Conservation (phyloP, 2,888 invertebrate genomes). For the Drepanosiphum platanoidis region DNA sequence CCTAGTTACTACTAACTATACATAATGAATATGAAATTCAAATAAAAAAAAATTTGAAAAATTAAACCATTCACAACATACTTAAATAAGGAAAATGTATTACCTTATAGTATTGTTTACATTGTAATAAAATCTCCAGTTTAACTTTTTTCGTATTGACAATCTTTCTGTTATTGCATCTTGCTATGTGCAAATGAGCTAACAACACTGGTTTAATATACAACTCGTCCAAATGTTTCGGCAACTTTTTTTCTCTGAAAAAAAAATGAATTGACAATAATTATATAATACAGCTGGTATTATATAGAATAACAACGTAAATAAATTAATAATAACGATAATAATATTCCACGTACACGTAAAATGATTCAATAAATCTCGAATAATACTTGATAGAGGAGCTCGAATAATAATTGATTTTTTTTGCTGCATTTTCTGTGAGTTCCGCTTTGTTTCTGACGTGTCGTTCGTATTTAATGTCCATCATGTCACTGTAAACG, state of each 20-base stretch:
- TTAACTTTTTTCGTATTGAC: not conserved
- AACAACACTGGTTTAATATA: not conserved
- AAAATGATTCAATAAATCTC: slow-evolving; percentile 10
- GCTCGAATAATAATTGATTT: not conserved
- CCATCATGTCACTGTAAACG: slow-evolving; percentile 5
- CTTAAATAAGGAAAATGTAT: too few relatives aligned
- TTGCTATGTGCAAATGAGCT: slow-evolving; percentile 4
- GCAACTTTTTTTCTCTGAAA: not conserved
- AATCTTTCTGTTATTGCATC: not conserved
- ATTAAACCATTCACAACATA: too few relatives aligned
- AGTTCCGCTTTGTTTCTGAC: not conserved
- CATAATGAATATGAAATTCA: too few relatives aligned
- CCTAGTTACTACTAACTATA: too few relatives aligned
- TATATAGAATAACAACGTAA: too few relatives aligned
- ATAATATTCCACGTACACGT: slow-evolving; percentile 4
- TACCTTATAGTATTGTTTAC: slow-evolving; percentile 4
- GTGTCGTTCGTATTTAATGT: not conserved
- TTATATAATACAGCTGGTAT: too few relatives aligned
- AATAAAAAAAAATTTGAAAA: too few relatives aligned
- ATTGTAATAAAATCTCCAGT: not conserved
- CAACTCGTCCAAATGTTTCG: not conserved
- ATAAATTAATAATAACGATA: too few relatives aligned
- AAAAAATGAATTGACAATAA: too few relatives aligned
- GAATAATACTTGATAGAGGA: not conserved
- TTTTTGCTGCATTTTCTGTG: not conserved